Evolutionary conservation across 1,140 invertebrate genomes (phyloP).

Genomic region (Epicauta chinensis): DNA sequence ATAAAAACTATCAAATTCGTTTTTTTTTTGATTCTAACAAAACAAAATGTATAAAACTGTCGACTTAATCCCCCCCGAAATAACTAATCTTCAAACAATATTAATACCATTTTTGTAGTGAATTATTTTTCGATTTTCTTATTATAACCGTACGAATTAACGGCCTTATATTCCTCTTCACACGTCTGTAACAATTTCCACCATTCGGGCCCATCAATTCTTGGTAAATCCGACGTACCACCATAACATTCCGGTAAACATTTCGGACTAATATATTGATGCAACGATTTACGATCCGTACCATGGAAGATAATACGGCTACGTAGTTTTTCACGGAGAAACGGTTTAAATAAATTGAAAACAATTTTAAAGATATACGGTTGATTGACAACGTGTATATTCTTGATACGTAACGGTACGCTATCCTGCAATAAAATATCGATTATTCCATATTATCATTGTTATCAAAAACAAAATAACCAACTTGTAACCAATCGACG

Average conservation of each 20-base stretch:
- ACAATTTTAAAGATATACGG: slow-evolving; percentile 84
- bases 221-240: slow-evolving; percentile 60
- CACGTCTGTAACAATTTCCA: slow-evolving; percentile 60
- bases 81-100: not conserved
- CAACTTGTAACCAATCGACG: slow-evolving; percentile 69
- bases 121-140: slow-evolving; percentile 44
- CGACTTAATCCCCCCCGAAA: not conserved
- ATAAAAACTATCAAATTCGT: too few relatives aligned
- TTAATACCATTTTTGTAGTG: not conserved
- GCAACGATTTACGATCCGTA: slow-evolving; percentile 70
- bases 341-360: slow-evolving; percentile 80
- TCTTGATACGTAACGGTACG: slow-evolving; percentile 75
- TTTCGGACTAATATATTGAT: slow-evolving; percentile 71
- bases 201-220: slow-evolving; percentile 64
- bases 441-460: not conserved
- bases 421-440: slow-evolving; percentile 50
- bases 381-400: slow-evolving; percentile 81
- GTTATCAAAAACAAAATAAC: slow-evolving; percentile 1
- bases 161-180: slow-evolving; percentile 67
- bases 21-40: too few relatives aligned
- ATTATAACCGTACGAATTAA: slow-evolving; percentile 69
- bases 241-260: slow-evolving; percentile 72
- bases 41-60: not conserved
- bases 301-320: slow-evolving; percentile 77
- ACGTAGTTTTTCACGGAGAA: slow-evolving; percentile 70